These are phyloP conservation scores for Austrofundulus limnaeus DNA, from an alignment of 2,113 vertebrate genomes.

Conservation along the genomic window DNA sequence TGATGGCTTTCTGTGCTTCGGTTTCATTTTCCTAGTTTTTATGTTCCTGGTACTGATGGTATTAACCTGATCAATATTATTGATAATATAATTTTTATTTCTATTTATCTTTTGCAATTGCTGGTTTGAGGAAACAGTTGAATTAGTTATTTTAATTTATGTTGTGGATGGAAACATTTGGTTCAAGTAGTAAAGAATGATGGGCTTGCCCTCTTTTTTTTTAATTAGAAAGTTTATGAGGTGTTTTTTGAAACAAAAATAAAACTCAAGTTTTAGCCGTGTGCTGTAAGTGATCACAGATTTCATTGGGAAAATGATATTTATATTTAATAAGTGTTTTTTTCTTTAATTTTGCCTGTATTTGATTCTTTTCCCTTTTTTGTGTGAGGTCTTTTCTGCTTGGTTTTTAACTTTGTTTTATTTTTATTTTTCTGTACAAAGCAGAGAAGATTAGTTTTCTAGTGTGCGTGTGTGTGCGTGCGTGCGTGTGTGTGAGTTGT, in stretches of 20 bases:
- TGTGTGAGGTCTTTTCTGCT: constrained; percentile 67
- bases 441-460: constrained; percentile 75
- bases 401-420: constrained; percentile 55
- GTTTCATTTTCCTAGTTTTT: constrained; percentile 44
- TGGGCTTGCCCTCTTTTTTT: constrained; percentile 53
- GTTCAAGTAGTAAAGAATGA: constrained; percentile 65
- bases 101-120: constrained; percentile 78
- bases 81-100: constrained; percentile 63
- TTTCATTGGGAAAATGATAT: constrained; percentile 62
- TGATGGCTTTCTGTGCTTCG: constrained; percentile 38
- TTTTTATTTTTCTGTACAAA: constrained; percentile 62
- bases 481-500: constrained; percentile 55
- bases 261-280: constrained; percentile 71
- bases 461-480: constrained; percentile 54
- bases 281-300: constrained; percentile 69
- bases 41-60: constrained; percentile 69
- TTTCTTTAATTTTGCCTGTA: constrained; percentile 66
- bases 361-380: constrained; percentile 58
- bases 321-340: constrained; percentile 75
- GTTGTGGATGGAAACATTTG: constrained; percentile 67
- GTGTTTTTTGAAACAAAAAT: constrained; percentile 60
- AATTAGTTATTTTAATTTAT: constrained; percentile 64
- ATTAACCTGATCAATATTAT: constrained; percentile 70
- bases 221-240: constrained; percentile 63
- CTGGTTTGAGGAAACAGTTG: constrained; percentile 67